A percentile compares a stretch with the other conserved stretches of the same genome.
phyloP scores from a whole-genome alignment of 1,140 invertebrate species.

The Orussus abietinus region DNA sequence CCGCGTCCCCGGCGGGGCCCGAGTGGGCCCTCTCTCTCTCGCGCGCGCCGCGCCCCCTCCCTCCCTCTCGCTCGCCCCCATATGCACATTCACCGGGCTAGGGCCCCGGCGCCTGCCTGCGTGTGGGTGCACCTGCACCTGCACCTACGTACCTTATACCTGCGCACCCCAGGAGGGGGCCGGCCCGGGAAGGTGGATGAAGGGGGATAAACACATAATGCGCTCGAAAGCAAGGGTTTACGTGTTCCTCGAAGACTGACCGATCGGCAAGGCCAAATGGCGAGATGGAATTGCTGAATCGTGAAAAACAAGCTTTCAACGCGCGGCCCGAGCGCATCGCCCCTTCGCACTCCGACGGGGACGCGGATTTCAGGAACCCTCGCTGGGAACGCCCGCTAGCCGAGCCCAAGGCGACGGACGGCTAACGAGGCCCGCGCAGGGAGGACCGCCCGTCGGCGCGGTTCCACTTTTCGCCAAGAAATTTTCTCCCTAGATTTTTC shows the following conservation, averaged over 20 bases:
- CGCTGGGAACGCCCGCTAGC: background rate
- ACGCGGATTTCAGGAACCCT: background rate
- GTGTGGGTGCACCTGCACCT: conserved; percentile 3
- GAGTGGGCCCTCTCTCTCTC: background rate
- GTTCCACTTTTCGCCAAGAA: no score
- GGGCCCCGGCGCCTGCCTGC: conserved; percentile 1
- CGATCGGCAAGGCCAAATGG: conserved; percentile 16
- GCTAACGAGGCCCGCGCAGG: no score
- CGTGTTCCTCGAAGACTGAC: conserved; percentile 34
- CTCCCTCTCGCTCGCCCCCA: conserved; percentile 1
- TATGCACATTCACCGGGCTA: background rate
- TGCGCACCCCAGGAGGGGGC: conserved; percentile 1
- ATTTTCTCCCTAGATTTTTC: no score
- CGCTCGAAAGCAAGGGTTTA: conserved; percentile 32
- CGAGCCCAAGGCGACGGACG: background rate
- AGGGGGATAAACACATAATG: conserved; percentile 41
- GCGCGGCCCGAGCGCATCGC: background rate
- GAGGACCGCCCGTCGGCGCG: no score
- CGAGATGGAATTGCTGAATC: conserved; percentile 33
- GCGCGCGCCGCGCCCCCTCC: background rate
- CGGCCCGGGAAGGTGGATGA: conserved; percentile 8
- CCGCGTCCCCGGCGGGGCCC: background rate
- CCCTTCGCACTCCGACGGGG: background rate
- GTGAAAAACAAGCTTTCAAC: conserved; percentile 12
- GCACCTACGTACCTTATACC: background rate